Evolutionary conservation across 2,113 vertebrate species (phyloP).

Genomic region (Fukomys damarensis): DNA sequence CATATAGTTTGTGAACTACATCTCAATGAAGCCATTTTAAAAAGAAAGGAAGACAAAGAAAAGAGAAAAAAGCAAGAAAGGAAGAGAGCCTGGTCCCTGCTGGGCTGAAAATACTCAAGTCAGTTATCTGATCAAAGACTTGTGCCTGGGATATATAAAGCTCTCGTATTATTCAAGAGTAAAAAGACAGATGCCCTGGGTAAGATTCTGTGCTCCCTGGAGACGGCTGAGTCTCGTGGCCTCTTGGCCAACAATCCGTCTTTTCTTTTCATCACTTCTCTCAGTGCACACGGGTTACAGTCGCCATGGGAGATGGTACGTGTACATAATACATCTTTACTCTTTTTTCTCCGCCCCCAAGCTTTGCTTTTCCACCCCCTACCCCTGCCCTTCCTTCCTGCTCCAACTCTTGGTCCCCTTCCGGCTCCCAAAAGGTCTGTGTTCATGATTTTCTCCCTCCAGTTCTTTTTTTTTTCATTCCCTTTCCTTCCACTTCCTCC

Average conservation of each 20-base stretch:
- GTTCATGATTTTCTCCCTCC: neutral
- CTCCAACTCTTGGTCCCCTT: neutral
- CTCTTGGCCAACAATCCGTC: neutral
- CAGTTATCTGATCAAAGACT: too few species aligned
- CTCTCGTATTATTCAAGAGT: too few species aligned
- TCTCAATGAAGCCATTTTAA: neutral
- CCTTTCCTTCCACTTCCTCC: neutral
- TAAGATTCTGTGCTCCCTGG: rapidly evolving
- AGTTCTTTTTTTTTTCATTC: neutral
- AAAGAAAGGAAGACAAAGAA: neutral
- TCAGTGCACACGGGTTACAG: neutral
- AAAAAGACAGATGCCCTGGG: too few species aligned
- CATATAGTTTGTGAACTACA: neutral
- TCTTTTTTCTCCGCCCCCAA: neutral
- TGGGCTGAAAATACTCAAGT: neutral
- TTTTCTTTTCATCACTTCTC: neutral
- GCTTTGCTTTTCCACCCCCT: neutral
- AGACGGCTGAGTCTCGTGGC: rapidly evolving
- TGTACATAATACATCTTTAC: neutral
- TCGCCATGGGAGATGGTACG: neutral
- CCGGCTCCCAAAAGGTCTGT: neutral
- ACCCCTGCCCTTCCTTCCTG: neutral
- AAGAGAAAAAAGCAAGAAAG: neutral
- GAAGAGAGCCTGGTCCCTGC: neutral
- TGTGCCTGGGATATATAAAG: too few species aligned